phyloP scores from a whole-genome alignment of 1,140 invertebrate genomes.

The Sesamia nonagrioides region DNA sequence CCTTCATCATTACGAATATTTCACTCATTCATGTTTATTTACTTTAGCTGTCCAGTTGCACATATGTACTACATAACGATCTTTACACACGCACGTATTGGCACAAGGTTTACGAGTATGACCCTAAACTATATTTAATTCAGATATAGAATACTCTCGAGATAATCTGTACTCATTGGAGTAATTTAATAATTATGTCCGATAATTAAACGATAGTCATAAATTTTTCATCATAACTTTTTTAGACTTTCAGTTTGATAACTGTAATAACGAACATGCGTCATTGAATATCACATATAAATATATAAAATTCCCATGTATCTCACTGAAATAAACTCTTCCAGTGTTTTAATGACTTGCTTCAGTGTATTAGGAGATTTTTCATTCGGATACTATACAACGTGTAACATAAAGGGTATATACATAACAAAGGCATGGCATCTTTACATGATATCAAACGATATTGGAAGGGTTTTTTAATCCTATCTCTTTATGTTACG shows the following conservation, averaged over 20 bases:
- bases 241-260: constrained; percentile 59
- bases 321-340: constrained; percentile 71
- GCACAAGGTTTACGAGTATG: constrained; percentile 37
- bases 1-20: constrained; percentile 28
- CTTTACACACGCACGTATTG: constrained; percentile 26
- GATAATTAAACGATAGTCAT: constrained; percentile 62
- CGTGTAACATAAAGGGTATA: no score
- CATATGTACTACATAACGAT: constrained; percentile 31
- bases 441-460: no score
- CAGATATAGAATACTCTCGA: constrained; percentile 3
- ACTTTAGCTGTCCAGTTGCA: constrained; percentile 27
- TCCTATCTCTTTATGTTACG: no score
- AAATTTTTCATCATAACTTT: constrained; percentile 72
- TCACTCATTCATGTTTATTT: constrained; percentile 37
- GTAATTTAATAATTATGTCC: constrained; percentile 38
- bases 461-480: no score
- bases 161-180: constrained; percentile 17
- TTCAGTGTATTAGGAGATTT: constrained; percentile 57
- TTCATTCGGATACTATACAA: constrained; percentile 44
- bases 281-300: constrained; percentile 72
- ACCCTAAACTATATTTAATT: constrained; percentile 44
- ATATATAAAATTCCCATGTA: constrained; percentile 68
- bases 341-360: constrained; percentile 68
- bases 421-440: no score
- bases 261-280: constrained; percentile 67